Base-by-base conservation (phyloP, 2,113 vertebrate genomes). In the Hystrix brachyura region DNA sequence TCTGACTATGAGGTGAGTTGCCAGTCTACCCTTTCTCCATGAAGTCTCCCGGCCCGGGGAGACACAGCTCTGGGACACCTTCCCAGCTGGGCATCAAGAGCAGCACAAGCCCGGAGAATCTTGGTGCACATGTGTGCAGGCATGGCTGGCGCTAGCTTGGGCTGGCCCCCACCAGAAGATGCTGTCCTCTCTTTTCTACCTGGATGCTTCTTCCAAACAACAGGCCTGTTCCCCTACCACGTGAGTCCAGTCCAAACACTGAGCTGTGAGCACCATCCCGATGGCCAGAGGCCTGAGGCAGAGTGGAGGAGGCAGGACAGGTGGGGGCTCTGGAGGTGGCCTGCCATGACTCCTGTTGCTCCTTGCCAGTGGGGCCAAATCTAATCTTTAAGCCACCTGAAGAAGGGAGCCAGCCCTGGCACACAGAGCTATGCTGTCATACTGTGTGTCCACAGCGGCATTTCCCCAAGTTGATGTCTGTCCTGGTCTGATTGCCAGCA, bases 1-100 rank as follows among this genome's bases (percentile, higher is more conserved):
- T 98, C 98, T 15, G 99, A 99, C 96, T 99, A 99, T 91, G 99
- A 99, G 99, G 99, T 99, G 88, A 99, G 98, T 72, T 3, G 5
- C 65, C 64, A 69, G 46, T 18, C 79, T 78, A 67, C 14, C 48
- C 94, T 59, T 71, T 60, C 59, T 43, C 71, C 15, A 0, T 0
- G 38, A 53, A 10, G 38, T 74, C 25, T 0, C 0, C 27, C 21
- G 29, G 1, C 46, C 74, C 72, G 15, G 0, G 12, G 21, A 11
- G 21, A n/a, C 57, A 29, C 1, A 34, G 79, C n/a, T 85, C 43
- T 25, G 15, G 60, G 67, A 46, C 5, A 0, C 2, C 57, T n/a
- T 87, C 12, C 38, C 0, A 10, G 46, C n/a, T 34, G 51, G 76
- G 76, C 18, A 38, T 34, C 48, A 15, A 53, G 2, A 46, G 72